Evolutionary conservation across 30 jellyfish, hydroid and myxozoan species (phyloP).

Genomic region (Morbakka virulenta): DNA sequence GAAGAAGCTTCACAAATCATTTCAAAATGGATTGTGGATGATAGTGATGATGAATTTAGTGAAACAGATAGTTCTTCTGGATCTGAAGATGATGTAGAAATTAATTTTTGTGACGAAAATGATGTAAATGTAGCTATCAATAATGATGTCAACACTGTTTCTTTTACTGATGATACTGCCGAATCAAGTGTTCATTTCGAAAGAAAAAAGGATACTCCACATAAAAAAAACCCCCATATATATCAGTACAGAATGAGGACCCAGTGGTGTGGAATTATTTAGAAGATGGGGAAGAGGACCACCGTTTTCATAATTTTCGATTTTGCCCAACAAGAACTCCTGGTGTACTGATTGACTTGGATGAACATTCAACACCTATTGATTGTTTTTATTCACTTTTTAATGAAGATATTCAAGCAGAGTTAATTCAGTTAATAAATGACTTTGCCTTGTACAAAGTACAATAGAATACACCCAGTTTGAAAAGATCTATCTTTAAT

Average conservation of each 20-base stretch:
- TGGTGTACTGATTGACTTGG: conserved; percentile 2
- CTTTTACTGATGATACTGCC: background rate
- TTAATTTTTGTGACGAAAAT: no score
- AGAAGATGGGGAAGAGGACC: no score
- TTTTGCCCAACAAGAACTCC: conserved; percentile 13
- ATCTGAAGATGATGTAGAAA: background rate
- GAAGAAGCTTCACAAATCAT: background rate
- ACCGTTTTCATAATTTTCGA: conserved; percentile 4
- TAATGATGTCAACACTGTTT: background rate
- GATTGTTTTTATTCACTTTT: conserved; percentile 7
- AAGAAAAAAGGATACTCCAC: background rate
- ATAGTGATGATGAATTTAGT: no score
- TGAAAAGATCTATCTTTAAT: background rate
- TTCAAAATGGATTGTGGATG: background rate
- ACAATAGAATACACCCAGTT: background rate
- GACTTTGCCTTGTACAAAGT: conserved; percentile 16
- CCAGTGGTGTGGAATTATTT: no score
- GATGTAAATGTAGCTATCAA: no score
- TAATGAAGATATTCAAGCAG: background rate
- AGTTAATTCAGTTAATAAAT: background rate
- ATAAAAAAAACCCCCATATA: no score
- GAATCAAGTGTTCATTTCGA: background rate
- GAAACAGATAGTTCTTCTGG: background rate
- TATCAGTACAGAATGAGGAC: no score
- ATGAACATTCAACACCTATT: background rate